Evolutionary conservation across 2,888 invertebrate genomes (phyloP), one percentile per base, ranked within the genome.

Genomic region (Acrobasis repandana): DNA sequence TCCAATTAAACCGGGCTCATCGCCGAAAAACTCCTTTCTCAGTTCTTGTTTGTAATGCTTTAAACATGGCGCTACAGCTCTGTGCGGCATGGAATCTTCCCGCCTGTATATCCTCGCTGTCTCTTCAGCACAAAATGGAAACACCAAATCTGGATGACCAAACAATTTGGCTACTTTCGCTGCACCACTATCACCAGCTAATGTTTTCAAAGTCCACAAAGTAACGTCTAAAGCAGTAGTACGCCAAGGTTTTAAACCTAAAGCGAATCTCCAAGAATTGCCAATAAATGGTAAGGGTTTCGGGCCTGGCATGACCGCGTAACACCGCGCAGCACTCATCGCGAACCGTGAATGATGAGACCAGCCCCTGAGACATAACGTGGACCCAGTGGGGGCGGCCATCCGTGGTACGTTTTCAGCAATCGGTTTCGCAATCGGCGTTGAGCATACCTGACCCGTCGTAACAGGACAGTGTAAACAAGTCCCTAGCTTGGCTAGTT

Each of bases 211-310:
- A 86, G 85, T 88, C 92, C 91, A 92, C 60, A 92, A 66, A 1
- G 91, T 88, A 8, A 93, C 74, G 93, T 90, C 79, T 79, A 93
- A 86, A 76, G 93, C 94, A 88, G 94, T 79, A 1, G 91, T 90
- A 52, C 76, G 75, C 92, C 92, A 92, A 1, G 89, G 91, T 62
- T 86, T 85, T 65, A 79, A 80, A 11, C 90, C 88, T 63, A 92
- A 94, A 57, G 96, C 95, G 82, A 96, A 96, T 68, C 96, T 93
- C 96, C 96, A 96, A 4, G 96, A 94, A 81, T 96, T 96, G 61
- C 96, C 96, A 57, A 96, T 87, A 54, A 96, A 61, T 0, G 96
- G 96, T 76, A 96, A 82, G 57, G 95, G 94, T 84, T 90, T 94
- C 16, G 96, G 96, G 18, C 96, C 96, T 4, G 96, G 96, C 77